Evolutionary conservation across 2,888 invertebrate species (phyloP).

Genomic region (Athalia circularis): DNA sequence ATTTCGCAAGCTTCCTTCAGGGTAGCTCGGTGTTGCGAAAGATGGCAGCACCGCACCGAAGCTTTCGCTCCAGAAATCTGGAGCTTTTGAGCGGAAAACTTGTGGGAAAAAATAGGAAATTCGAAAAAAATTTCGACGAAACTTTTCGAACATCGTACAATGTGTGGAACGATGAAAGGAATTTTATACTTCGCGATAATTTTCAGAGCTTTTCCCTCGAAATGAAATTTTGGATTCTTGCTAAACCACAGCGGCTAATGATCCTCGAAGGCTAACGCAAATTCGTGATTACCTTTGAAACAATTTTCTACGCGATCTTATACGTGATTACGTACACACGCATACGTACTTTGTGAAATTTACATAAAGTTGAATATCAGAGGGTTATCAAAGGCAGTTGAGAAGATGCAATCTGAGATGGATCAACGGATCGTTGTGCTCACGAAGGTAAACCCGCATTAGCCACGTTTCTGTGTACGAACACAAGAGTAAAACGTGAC

Average conservation of each 20-base stretch:
- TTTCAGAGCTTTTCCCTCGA: neutral
- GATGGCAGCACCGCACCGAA: conserved; percentile 34
- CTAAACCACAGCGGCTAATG: neutral
- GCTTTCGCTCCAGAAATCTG: neutral
- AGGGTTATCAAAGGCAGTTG: conserved; percentile 14
- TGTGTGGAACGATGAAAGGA: neutral
- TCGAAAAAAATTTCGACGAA: neutral
- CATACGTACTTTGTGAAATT: neutral
- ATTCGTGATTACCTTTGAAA: conserved; percentile 16
- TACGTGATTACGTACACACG: neutral
- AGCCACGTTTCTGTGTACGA: conserved; percentile 6
- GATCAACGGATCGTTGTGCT: neutral
- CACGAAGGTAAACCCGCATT: conserved; percentile 26
- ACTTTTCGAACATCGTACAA: neutral
- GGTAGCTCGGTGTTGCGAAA: neutral
- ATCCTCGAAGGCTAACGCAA: neutral
- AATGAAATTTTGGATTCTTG: no score
- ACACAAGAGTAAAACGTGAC: neutral
- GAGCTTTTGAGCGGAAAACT: conserved; percentile 32
- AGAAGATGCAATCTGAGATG: conserved; percentile 12
- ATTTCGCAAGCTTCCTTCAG: conserved; percentile 36
- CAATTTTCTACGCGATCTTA: conserved; percentile 23
- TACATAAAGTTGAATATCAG: no score
- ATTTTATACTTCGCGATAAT: neutral
- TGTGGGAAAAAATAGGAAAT: conserved; percentile 49